phyloP scores from a whole-genome alignment of 1,140 invertebrate genomes.

The Drosophila subpulchrella region DNA sequence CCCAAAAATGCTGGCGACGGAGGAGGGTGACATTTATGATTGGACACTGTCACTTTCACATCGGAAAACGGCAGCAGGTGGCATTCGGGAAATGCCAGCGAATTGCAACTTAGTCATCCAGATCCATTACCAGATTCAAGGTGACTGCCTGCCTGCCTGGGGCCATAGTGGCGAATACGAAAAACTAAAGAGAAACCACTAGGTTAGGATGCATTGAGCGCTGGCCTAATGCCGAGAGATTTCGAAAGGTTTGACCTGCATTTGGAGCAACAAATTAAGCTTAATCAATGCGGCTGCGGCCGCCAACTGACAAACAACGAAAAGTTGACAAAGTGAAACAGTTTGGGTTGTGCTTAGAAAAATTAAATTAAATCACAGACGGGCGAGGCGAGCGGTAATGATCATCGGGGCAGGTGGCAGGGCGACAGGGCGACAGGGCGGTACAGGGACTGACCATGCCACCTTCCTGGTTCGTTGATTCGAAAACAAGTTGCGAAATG shows the following conservation, averaged over 20 bases:
- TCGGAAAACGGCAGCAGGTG: background rate
- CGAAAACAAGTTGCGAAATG: slow-evolving; percentile 54
- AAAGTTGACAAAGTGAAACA: slow-evolving; percentile 52
- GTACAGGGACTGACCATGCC: slow-evolving; percentile 12
- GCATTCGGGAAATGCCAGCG: slow-evolving; percentile 5
- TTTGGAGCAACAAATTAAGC: slow-evolving; percentile 53
- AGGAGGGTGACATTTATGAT: background rate
- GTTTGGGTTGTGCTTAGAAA: slow-evolving; percentile 52
- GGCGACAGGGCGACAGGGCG: background rate
- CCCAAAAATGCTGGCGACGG: slow-evolving; percentile 1
- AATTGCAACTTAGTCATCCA: background rate
- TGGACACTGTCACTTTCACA: background rate
- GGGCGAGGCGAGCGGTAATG: slow-evolving; percentile 20
- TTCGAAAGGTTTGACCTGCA: slow-evolving; percentile 56
- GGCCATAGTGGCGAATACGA: background rate
- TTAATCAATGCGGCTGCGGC: slow-evolving; percentile 46
- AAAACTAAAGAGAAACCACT: no score
- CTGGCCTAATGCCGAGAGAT: slow-evolving; percentile 31
- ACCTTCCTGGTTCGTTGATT: slow-evolving; percentile 55
- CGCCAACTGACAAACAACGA: slow-evolving; percentile 41
- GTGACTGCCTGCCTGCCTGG: background rate
- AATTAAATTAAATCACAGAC: slow-evolving; percentile 51
- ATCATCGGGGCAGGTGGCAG: slow-evolving; percentile 5
- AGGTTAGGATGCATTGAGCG: slow-evolving; percentile 3
- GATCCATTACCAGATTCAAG: slow-evolving; percentile 24